Base-by-base conservation (phyloP, 2,113 vertebrate genomes). In the Oryzias javanicus region DNA sequence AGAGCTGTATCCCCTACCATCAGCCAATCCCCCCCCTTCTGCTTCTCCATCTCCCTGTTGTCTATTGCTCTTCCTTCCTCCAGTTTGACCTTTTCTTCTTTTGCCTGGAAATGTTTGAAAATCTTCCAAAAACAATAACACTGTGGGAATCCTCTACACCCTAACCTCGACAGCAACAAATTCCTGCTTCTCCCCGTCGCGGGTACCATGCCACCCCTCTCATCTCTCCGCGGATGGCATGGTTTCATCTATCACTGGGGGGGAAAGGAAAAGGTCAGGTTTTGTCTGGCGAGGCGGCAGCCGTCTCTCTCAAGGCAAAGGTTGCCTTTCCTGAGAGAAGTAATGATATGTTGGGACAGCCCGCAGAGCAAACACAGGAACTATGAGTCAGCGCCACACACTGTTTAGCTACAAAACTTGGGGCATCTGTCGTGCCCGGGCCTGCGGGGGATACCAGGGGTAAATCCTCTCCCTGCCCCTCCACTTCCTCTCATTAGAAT, bases 331-430 rank as follows among this genome's bases (percentile, higher is more conserved):
- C 59, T 62, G 42, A 63, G 80, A 70, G 56, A 71, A 76, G 65
- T 88, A 84, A 85, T 88, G 79, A 86, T 86, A 87, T 81, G 79
- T 89, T 87, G 67, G 81, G 74, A 81, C 74, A 76, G 63, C 78
- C 74, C 66, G 68, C 78, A 86, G 70, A 73, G 70, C 78, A 83
- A 88, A 90, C 70, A 88, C 71, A 80, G 81, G 78, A 85, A 78
- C 80, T 59, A 52, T 81, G 84, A 87, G 79, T 88, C 89, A 88
- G 85, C 55, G 48, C 75, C 81, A 74, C 79, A 74, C 77, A 79
- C 76, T 70, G 73, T 79, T 86, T 86, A 74, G 73, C 77, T 70
- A 63, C 71, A 78, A 79, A 84, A 76, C 57, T 75, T 27, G 13
- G 71, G 73, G 76, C 55, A 78, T 73, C 67, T 64, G 76, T 83